Conservation (phyloP, 2,113 vertebrate species). For the Phainopepla nitens region DNA sequence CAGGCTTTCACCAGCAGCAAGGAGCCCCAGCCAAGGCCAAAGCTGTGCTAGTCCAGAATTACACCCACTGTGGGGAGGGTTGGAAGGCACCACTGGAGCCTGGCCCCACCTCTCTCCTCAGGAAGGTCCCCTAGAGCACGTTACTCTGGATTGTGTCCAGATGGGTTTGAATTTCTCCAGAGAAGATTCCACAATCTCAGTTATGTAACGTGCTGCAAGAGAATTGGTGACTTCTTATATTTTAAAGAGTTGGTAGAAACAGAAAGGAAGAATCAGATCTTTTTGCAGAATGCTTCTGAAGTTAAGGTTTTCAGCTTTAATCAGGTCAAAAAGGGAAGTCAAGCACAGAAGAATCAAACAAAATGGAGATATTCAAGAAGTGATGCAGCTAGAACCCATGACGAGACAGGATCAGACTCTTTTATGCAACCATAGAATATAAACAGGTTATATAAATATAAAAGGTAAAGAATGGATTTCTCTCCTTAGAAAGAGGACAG, state of each 20-base stretch:
- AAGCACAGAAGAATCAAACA: neutral
- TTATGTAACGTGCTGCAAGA: neutral
- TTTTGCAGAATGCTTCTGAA: neutral
- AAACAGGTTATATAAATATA: no score
- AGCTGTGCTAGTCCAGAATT: neutral
- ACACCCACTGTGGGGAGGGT: no score
- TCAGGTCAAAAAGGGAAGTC: neutral
- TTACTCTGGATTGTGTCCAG: neutral
- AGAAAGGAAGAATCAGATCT: neutral
- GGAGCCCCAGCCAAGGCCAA: neutral
- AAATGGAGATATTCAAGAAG: neutral
- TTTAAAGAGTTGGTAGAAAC: neutral
- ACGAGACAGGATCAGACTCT: neutral
- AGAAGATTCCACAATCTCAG: neutral
- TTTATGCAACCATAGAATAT: neutral
- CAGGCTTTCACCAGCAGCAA: neutral
- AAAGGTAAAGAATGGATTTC: neutral
- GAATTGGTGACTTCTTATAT: accelerated
- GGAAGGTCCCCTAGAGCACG: accelerated
- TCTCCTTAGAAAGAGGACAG: neutral
- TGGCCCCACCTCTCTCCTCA: neutral
- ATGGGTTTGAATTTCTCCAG: neutral
- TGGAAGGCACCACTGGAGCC: neutral
- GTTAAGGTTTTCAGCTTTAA: neutral
- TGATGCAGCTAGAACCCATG: neutral